Evolutionary conservation across 2,888 invertebrate species (phyloP).

Genomic region (Cenopis cana): DNA sequence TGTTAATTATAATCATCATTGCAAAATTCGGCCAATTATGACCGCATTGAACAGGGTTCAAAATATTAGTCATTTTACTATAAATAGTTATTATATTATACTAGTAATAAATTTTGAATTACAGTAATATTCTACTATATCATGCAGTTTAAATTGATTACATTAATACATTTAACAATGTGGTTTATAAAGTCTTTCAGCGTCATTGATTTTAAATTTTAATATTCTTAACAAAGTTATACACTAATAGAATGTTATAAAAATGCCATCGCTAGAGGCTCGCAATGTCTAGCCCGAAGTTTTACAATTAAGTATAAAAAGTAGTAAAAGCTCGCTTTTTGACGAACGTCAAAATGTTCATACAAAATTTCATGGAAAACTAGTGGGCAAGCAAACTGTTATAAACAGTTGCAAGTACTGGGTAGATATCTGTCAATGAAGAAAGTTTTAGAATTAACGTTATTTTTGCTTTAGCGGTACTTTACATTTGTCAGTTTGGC

Average conservation of each 20-base stretch:
- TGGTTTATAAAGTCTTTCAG: not conserved
- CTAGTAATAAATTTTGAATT: not conserved
- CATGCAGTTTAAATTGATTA: not conserved
- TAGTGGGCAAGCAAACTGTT: slow-evolving; percentile 5
- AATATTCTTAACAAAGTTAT: not conserved
- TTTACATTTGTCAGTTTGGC: slow-evolving; percentile 4
- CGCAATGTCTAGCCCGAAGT: not conserved
- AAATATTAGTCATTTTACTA: not conserved
- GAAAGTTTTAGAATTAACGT: not conserved
- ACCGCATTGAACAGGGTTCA: not conserved
- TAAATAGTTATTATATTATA: not conserved
- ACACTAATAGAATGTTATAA: not conserved
- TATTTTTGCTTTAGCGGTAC: not conserved
- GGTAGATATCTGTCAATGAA: too few species aligned
- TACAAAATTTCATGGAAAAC: not conserved
- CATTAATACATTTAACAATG: slow-evolving; percentile 1
- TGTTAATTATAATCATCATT: not conserved
- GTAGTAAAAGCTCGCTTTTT: slow-evolving; percentile 13
- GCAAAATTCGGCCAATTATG: not conserved
- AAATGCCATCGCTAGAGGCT: slow-evolving; percentile 9
- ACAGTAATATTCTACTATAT: not conserved
- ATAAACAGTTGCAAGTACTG: not conserved
- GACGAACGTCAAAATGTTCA: not conserved
- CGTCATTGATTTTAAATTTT: not conserved
- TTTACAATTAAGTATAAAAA: slow-evolving; percentile 22